Conservation (phyloP, 2,113 vertebrate genomes). For the Grammomys dolichurus region DNA sequence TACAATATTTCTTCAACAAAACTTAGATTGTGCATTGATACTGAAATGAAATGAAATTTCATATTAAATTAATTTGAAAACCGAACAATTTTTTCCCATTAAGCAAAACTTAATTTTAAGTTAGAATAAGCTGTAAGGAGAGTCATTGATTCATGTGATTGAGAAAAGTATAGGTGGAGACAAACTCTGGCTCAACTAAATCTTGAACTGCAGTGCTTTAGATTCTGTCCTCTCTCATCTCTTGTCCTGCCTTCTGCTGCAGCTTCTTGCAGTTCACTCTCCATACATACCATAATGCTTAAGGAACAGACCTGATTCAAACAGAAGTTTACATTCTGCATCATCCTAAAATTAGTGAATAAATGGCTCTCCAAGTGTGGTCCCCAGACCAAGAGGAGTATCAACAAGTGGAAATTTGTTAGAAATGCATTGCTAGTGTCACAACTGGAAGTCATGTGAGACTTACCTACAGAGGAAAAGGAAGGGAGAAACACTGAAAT, state of each 20-base stretch:
- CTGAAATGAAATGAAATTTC: not conserved
- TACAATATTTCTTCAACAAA: not conserved
- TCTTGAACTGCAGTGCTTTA: not conserved
- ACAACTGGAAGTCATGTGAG: not conserved
- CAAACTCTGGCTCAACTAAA: not conserved
- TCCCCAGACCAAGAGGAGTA: not conserved
- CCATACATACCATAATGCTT: not conserved
- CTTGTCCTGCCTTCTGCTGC: not conserved
- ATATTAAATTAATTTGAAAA: not conserved
- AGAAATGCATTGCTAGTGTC: not conserved
- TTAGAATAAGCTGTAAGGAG: not conserved
- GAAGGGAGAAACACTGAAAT: not conserved
- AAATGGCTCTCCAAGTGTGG: not conserved
- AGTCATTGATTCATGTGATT: not conserved
- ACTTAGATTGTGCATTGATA: not conserved
- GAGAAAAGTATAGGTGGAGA: not conserved
- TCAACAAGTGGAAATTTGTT: not conserved
- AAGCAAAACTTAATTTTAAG: not conserved
- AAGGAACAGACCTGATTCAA: not conserved
- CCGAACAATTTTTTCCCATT: not conserved
- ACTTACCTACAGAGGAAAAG: not conserved
- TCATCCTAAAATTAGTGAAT: not conserved
- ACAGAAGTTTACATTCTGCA: not conserved
- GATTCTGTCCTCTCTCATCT: not conserved
- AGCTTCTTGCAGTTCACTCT: not conserved